Evolutionary conservation across 1,140 invertebrate genomes (phyloP), one percentile per base, ranked within the genome.

Genomic region (Lerema accius): DNA sequence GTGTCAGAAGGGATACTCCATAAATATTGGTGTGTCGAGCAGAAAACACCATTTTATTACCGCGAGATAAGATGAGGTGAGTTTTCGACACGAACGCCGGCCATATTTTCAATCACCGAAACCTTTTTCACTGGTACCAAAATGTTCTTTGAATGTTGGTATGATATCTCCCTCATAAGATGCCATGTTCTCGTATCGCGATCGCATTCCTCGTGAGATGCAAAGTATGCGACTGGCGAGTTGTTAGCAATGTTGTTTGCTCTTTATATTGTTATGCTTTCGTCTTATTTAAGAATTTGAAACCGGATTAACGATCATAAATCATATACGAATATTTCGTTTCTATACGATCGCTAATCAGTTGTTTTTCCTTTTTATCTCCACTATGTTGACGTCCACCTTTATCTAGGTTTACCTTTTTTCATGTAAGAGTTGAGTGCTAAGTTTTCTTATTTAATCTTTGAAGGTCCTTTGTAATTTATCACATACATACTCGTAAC

Each of bases 111-210:
- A 45, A 56, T 56, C 32, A 56, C 39, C 53, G 11, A 56, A 56
- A 56, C 40, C 39, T 56, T 43, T 56, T 56, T 56, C 37, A 19
- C 39, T 13, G 53, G 35, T 11, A 35, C 49, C 39, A 45, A 56
- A 45, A 40, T 43, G 53, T 45, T 56, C 53, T 56, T 56, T 23
- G 19, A 23, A 23, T 3, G 40, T 56, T 56, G 53, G 53, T 45
- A 56, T 56, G 53, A 56, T 56, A 56, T 56, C 53, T 56, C 37
- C 39, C 23, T 56, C 53, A 55, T 55, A 55, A 55, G 51, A 55
- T 43, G 39, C 37, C 51, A 45, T 56, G 53, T 37, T 46, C 42
- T 58, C 26, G 40, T 46, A 58, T 58, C 40, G 55, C 55, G 55
- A 28, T 23, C 42, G 55, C 40, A 58, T 58, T 58, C 55, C 55